Evolutionary conservation across 2,113 vertebrate genomes (phyloP), one percentile per base, ranked within the genome.

Genomic region (Albula glossodonta): DNA sequence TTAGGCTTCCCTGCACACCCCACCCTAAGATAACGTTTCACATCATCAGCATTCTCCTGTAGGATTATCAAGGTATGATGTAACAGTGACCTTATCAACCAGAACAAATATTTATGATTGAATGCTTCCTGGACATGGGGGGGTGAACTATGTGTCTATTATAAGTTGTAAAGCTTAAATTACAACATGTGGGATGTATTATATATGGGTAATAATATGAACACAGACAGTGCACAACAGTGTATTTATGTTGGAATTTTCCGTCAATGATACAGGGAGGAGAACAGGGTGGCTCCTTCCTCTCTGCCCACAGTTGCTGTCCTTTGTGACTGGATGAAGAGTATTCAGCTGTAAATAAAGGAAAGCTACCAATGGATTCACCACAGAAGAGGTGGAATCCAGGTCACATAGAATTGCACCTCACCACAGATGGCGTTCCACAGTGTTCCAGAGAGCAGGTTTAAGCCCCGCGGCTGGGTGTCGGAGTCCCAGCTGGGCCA

Each of bases 121-220:
- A 70, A 70, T 12, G 13, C 63, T 66, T 74, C 41, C 48, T 48
- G 48, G 60, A 50, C 31, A 41, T 74, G 41, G 51, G 63, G 17
- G 60, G 70, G 19, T 8, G 82, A 74, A 83, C 15, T 83, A 50
- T 70, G 15, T 83, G 48, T 49, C 57, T 83, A 13, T 49, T 49
- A 49, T 49, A 49, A 70, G 82, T 25, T 49, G 70, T 82, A 19
- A 83, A 48, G 41, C 56, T 31, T n/a, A 60, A 41, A 49, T 83
- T 83, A 51, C 15, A 83, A 83, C 57, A 83, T 70, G 57, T 83
- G 60, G 48, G 12, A 83, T 56, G 11, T 70, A 15, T 70, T 63
- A 70, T 12, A 83, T 31, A 31, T 25, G 25, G 17, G 74, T 51
- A 19, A 50, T 70, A 83, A 83, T 74, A 17, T 74, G 50, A 70